Evolutionary conservation across 2,888 invertebrate species (phyloP).

Genomic region (Alloscopus bannaensis): DNA sequence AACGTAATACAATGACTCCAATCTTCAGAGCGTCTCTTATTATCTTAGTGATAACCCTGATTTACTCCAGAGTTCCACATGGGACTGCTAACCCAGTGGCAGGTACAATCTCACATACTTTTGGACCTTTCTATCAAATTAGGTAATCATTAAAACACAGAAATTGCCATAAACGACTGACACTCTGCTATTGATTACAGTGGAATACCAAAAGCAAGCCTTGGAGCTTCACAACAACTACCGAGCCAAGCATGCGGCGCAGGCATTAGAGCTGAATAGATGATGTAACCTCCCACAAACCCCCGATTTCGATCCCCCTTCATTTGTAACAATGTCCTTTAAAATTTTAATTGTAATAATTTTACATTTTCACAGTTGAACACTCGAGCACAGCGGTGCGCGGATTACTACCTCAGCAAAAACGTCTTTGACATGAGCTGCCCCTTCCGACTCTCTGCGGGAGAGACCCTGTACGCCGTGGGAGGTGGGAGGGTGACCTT

Average conservation of each 20-base stretch:
- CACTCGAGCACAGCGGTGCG: constrained; percentile 25
- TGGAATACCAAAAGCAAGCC: not conserved
- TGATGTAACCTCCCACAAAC: not conserved
- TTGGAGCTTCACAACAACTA: constrained; percentile 1
- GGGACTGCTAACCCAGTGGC: too few species aligned
- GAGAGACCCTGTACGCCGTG: constrained; percentile 21
- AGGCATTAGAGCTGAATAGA: not conserved
- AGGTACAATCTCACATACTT: too few species aligned
- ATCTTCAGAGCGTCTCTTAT: too few species aligned
- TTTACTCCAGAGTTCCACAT: too few species aligned
- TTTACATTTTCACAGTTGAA: constrained; percentile 8
- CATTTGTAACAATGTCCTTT: not conserved
- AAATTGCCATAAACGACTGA: too few species aligned
- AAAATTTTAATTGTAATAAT: not conserved
- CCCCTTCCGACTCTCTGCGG: constrained; percentile 10
- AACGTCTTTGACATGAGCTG: constrained; percentile 27
- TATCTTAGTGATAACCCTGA: too few species aligned
- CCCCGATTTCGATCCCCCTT: not conserved
- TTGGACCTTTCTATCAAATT: too few species aligned
- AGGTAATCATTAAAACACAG: too few species aligned
- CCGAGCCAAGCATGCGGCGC: not conserved
- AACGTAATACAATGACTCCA: too few species aligned
- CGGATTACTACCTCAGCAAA: constrained; percentile 22
- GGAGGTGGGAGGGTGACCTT: not conserved
- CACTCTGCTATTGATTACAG: too few species aligned